These are phyloP conservation scores for Nesidiocoris tenuis DNA, from an alignment of 2,888 invertebrate genomes.

Conservation along the genomic window DNA sequence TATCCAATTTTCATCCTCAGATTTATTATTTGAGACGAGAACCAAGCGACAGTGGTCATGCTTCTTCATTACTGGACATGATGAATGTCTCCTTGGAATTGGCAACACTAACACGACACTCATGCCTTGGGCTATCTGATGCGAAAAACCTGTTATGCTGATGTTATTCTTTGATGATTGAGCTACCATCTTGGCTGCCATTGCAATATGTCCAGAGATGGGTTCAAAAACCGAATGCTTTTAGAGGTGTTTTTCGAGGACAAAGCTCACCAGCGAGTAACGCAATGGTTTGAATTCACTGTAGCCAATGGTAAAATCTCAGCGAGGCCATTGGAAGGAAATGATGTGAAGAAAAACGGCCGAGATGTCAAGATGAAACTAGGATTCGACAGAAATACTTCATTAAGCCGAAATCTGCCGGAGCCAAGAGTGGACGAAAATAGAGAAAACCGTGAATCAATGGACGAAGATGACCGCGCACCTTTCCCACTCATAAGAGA, in stretches of 20 bases:
- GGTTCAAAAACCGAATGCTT: not conserved
- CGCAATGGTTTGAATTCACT: constrained; percentile 34
- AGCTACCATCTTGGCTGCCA: not conserved
- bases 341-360: too few species aligned
- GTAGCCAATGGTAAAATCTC: not conserved
- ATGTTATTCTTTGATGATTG: not conserved
- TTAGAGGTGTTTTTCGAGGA: constrained; percentile 32
- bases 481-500: constrained; percentile 14
- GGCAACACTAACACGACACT: not conserved
- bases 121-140: too few species aligned
- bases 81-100: not conserved
- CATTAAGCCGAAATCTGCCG: not conserved
- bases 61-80: too few species aligned
- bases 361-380: not conserved
- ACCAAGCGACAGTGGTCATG: too few species aligned
- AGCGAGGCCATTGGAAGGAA: constrained; percentile 2
- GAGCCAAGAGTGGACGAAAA: not conserved
- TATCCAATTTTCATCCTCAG: too few species aligned
- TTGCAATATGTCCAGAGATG: not conserved
- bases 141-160: not conserved
- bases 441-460: too few species aligned
- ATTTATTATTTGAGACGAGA: too few species aligned
- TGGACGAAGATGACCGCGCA: not conserved
- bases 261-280: not conserved
- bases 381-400: not conserved